Base-by-base conservation (phyloP, 1,140 invertebrate species). In the Trissolcus basalis region DNA sequence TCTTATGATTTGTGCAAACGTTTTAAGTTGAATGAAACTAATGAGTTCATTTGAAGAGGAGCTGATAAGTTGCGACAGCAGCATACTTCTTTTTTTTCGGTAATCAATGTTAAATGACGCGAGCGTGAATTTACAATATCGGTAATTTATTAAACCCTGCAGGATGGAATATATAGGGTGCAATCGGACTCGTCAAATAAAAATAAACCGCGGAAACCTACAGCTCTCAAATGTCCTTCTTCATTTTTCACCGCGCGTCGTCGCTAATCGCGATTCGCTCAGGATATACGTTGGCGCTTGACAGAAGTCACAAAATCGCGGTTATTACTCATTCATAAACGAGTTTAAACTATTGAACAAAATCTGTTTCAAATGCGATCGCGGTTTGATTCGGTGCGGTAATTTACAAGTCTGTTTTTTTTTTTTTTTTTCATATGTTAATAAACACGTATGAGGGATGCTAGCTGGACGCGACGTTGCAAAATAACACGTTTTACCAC, bases 401-500 rank as follows among this genome's bases (percentile, higher is more conserved):
- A n/a, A n/a, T n/a, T n/a, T n/a, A n/a, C n/a, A n/a, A n/a, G n/a
- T n/a, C n/a, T n/a, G n/a, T n/a, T n/a, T n/a, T n/a, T n/a, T n/a
- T n/a, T n/a, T n/a, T n/a, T 27, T 27, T 1, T 27, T 27, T 27
- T 27, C 6, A 27, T 27, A 27, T 27, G 19, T 27, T 27, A 27
- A 27, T 27, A n/a, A n/a, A 27, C 19, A 27, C 19, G 19, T 27
- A 27, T 27, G 19, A 27, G 19, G 19, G 19, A 27, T 27, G 19
- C 19, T 27, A 27, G 19, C 19, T 27, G 19, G 19, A 58, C 70
- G 44, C 64, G 75, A 59, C 53, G 65, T 59, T 72, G 69, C 56
- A 54, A 69, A 71, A 74, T 68, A 74, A 78, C 19, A 27, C 77
- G 67, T 78, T 78, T 78, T 39, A 65, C 64, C 60, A 45, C 70